These are phyloP conservation scores for Drosophila ambigua DNA, from an alignment of 1,140 invertebrate species.

Conservation along the genomic window DNA sequence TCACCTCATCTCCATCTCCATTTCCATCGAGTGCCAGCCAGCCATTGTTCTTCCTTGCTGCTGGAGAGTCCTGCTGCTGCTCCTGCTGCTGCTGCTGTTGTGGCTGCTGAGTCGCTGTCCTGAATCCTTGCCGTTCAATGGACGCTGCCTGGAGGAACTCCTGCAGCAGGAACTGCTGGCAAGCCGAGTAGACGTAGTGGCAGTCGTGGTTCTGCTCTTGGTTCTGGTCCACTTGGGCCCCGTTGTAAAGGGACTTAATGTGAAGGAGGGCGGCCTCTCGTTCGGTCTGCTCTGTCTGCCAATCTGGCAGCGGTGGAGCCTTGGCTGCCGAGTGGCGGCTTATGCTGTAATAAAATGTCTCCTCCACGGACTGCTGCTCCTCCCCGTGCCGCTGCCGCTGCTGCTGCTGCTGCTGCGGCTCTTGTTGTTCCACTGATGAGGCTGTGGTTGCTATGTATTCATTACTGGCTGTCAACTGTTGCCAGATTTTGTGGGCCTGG, in stretches of 20 bases:
- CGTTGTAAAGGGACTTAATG: constrained; percentile 67
- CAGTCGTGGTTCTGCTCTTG: background rate
- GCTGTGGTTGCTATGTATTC: constrained; percentile 69
- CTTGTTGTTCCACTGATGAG: background rate
- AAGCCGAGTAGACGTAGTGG: constrained; percentile 54
- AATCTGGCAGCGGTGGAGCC: no score
- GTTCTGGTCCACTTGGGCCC: constrained; percentile 45
- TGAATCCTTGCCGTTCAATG: constrained; percentile 11
- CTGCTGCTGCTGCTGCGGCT: constrained; percentile 1
- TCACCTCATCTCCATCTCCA: constrained; percentile 16
- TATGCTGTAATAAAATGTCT: constrained; percentile 69
- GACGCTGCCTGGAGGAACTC: constrained; percentile 43
- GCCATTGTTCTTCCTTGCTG: constrained; percentile 33
- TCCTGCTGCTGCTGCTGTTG: no score
- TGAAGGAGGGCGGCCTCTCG: constrained; percentile 37
- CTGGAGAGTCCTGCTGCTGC: constrained; percentile 1
- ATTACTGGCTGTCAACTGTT: constrained; percentile 79
- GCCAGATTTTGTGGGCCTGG: constrained; percentile 80
- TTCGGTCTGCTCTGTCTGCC: background rate
- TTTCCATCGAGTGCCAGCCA: constrained; percentile 28
- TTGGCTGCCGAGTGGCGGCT: constrained; percentile 15
- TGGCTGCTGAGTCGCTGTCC: no score
- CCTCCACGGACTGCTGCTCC: constrained; percentile 3
- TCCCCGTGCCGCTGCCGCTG: constrained; percentile 1
- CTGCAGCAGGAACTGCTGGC: constrained; percentile 67